Conservation (phyloP, 2,888 invertebrate genomes). For the Xanthia togata region DNA sequence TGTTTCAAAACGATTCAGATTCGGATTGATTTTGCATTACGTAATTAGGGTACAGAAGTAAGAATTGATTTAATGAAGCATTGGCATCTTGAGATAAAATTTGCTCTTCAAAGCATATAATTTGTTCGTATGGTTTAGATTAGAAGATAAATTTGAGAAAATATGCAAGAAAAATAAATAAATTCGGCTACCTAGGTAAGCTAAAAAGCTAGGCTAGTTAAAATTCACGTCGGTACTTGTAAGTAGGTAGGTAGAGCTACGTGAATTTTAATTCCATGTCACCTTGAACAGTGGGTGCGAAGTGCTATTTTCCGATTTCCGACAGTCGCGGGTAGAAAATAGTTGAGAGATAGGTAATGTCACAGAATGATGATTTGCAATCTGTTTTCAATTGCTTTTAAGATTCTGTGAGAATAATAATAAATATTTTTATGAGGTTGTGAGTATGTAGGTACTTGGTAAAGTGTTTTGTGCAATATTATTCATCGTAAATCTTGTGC, state of each 20-base stretch:
- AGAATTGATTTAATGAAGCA: background rate
- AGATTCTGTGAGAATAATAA: no score
- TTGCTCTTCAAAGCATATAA: background rate
- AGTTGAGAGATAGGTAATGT: conserved; percentile 5
- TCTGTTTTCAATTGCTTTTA: no score
- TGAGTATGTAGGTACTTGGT: background rate
- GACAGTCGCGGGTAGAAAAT: background rate
- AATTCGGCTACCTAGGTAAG: background rate
- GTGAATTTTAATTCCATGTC: background rate
- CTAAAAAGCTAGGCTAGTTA: no score
- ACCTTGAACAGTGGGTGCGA: no score
- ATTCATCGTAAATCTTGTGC: conserved; percentile 63
- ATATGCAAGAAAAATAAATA: background rate
- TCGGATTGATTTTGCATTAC: no score
- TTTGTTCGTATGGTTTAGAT: background rate
- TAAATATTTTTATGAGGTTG: no score
- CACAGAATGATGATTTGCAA: background rate
- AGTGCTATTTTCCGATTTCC: background rate
- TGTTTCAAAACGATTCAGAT: no score
- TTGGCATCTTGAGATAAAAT: background rate
- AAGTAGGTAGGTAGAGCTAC: background rate
- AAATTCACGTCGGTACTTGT: background rate
- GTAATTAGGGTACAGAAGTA: no score
- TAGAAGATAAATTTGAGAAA: no score
- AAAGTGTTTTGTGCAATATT: conserved; percentile 47